These are phyloP conservation scores for Phoenicopterus ruber DNA, from an alignment of 2,113 vertebrate genomes.

Conservation along the genomic window DNA sequence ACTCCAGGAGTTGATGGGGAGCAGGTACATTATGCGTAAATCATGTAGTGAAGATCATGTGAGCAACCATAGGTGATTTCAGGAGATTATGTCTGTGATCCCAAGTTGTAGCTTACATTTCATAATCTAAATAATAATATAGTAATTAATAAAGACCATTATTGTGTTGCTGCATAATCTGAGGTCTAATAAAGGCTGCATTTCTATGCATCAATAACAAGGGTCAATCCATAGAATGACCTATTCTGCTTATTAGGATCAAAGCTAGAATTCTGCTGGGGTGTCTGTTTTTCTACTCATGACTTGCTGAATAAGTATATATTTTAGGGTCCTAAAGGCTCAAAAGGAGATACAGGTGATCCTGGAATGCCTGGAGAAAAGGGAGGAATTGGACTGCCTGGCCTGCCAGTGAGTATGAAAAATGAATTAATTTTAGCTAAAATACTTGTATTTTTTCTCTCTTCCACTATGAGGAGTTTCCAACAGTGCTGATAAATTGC, in stretches of 20 bases:
- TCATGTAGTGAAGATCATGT: background rate
- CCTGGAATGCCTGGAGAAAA: slow-evolving; percentile 90
- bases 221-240: background rate
- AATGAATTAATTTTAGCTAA: background rate
- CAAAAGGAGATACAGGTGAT: slow-evolving; percentile 92
- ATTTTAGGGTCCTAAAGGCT: slow-evolving; percentile 91
- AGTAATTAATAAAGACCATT: background rate
- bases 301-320: background rate
- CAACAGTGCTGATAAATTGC: background rate
- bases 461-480: background rate
- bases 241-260: background rate
- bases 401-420: slow-evolving; percentile 85
- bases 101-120: background rate
- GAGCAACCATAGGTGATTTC: background rate
- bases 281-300: background rate
- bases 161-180: background rate
- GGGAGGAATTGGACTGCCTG: slow-evolving; percentile 89
- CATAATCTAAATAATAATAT: background rate
- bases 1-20: slow-evolving; percentile 89
- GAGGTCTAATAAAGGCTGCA: background rate
- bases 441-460: background rate
- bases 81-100: background rate
- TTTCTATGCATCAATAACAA: background rate
- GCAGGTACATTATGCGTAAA: slow-evolving; percentile 75
- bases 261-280: background rate